A percentile compares a stretch with the other conserved stretches of the same genome.
phyloP scores from a whole-genome alignment of 2,797 vertebrate species.

The Rachycentron canadum region DNA sequence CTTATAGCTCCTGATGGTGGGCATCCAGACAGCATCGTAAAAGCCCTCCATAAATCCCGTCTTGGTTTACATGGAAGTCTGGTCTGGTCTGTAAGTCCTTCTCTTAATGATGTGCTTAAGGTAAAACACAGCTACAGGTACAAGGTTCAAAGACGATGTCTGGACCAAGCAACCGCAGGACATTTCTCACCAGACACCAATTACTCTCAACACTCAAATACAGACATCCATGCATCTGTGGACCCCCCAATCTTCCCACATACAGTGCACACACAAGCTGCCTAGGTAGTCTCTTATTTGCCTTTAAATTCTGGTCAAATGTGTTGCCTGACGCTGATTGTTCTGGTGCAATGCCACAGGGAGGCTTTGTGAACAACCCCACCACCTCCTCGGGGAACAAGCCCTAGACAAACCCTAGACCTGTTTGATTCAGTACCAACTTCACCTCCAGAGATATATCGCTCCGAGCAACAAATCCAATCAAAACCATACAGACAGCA shows the following conservation, averaged over 20 bases:
- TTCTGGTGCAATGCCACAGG: slow-evolving; percentile 53
- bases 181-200: slow-evolving; percentile 43
- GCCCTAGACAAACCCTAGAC: slow-evolving; percentile 66
- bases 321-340: slow-evolving; percentile 42
- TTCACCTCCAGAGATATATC: slow-evolving; percentile 64
- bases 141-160: slow-evolving; percentile 35
- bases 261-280: slow-evolving; percentile 36
- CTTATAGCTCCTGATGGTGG: neutral
- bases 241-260: slow-evolving; percentile 16
- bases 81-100: slow-evolving; percentile 5
- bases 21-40: neutral
- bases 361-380: slow-evolving; percentile 54
- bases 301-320: slow-evolving; percentile 57
- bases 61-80: slow-evolving; percentile 15
- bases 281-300: slow-evolving; percentile 40
- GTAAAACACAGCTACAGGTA: slow-evolving; percentile 15
- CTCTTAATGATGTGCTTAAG: slow-evolving; percentile 35
- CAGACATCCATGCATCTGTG: slow-evolving; percentile 5
- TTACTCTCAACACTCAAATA: slow-evolving; percentile 33
- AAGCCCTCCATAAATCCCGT: slow-evolving; percentile 14
- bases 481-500: slow-evolving; percentile 54
- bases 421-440: slow-evolving; percentile 75
- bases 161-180: slow-evolving; percentile 24
- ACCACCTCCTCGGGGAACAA: slow-evolving; percentile 48
- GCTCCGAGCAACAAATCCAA: slow-evolving; percentile 67